Evolutionary conservation across 2,888 invertebrate species (phyloP).

Genomic region (Allophyes oxyacanthae): DNA sequence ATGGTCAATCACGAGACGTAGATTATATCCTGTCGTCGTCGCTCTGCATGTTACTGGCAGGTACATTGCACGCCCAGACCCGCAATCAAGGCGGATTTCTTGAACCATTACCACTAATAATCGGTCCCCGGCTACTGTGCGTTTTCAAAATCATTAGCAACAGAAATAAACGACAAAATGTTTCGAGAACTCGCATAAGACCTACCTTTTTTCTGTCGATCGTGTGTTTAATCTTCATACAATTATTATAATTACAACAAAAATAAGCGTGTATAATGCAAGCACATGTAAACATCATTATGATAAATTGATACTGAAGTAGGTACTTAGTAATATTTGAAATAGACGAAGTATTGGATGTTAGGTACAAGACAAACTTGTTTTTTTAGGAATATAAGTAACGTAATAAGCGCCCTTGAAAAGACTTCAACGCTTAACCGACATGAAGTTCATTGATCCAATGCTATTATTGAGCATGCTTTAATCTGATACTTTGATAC

Average conservation of each 20-base stretch:
- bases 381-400: slow-evolving; percentile 70
- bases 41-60: slow-evolving; percentile 15
- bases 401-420: slow-evolving; percentile 84
- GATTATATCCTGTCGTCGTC: slow-evolving; percentile 44
- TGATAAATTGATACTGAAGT: slow-evolving; percentile 32
- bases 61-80: slow-evolving; percentile 55
- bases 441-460: slow-evolving; percentile 79
- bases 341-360: slow-evolving; percentile 45
- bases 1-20: slow-evolving; percentile 47
- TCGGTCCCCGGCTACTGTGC: slow-evolving; percentile 67
- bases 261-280: slow-evolving; percentile 7
- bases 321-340: slow-evolving; percentile 27
- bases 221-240: slow-evolving; percentile 41
- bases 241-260: slow-evolving; percentile 43
- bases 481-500: slow-evolving; percentile 62
- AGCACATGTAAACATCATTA: slow-evolving; percentile 27
- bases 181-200: slow-evolving; percentile 41
- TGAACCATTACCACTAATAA: slow-evolving; percentile 72
- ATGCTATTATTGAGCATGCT: slow-evolving; percentile 65
- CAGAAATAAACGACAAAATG: slow-evolving; percentile 58
- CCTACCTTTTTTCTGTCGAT: slow-evolving; percentile 42
- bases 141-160: slow-evolving; percentile 67
- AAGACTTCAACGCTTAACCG: slow-evolving; percentile 85
- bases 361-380: slow-evolving; percentile 54
- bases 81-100: slow-evolving; percentile 74